Evolutionary conservation across 2,888 invertebrate species (phyloP), one percentile per base, ranked within the genome.

Genomic region (Congeria kusceri): DNA sequence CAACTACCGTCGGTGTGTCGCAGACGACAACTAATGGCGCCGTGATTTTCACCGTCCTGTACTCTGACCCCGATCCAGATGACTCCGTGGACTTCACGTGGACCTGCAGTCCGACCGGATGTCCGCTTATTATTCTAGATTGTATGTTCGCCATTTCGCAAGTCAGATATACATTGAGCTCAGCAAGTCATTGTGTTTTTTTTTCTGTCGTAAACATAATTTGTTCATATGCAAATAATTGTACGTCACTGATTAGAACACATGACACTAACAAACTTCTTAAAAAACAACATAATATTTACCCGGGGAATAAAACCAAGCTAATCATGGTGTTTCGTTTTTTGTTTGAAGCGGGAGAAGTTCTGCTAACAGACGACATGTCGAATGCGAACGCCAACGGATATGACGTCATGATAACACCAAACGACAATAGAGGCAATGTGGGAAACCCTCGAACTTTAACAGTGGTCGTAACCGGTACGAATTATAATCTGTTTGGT

Each of bases 381-480:
- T 20, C 53, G 20, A 25, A 53, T 11, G 53, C 53, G 23, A 53
- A 53, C 53, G 20, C 53, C 13, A 53, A 53, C 53, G 53, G 53
- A 23, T 53, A 53, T 53, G 53, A 53, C 53, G 25, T 53, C 53
- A 53, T 1, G 3, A 53, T 53, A 1, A 53, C 53, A 53, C 53
- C 53, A 4, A 25, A 2, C 20, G 53, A 53, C 53, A 53, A 53
- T 20, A 53, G 20, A 20, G 20, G 20, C 7, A 53, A 53, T 11
- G 20, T 53, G 1, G 53, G 53, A 20, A 5, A 2, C 1, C 5
- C 53, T 5, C 7, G 53, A 5, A 53, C 20, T 2, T 20, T 53
- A 5, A 53, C 53, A 4, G 53, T 53, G 53, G 53, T 53, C 3
- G 53, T 53, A 4, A 53, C 53, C 2, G 53, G 53, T 53, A 13